A percentile compares a stretch with the other conserved stretches of the same genome.
phyloP scores from a whole-genome alignment of 2,797 vertebrate genomes.

The Myripristis murdjan region DNA sequence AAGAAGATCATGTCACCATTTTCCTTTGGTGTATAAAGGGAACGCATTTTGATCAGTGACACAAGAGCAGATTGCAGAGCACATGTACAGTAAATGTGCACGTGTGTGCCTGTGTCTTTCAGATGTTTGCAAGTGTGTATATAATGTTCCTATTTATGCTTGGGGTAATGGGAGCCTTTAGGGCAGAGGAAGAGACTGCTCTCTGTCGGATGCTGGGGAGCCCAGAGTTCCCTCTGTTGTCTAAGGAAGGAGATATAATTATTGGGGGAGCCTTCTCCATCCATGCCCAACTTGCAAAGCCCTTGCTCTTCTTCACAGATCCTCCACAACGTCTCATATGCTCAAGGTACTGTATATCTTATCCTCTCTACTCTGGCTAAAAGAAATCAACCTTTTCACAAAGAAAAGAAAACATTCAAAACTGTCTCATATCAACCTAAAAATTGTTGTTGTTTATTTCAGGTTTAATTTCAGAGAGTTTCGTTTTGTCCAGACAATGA shows the following conservation, averaged over 20 bases:
- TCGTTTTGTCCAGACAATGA: conserved; percentile 85
- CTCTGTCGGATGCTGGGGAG: conserved; percentile 76
- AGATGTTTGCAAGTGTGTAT: conserved; percentile 42
- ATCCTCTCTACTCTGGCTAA: conserved; percentile 30
- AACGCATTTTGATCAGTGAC: too few relatives aligned
- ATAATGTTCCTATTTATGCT: conserved; percentile 66
- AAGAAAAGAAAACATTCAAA: too few relatives aligned
- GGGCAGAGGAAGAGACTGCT: conserved; percentile 49
- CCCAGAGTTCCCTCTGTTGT: conserved; percentile 76
- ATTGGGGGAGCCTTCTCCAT: conserved; percentile 86
- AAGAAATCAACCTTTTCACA: background rate
- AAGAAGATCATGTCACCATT: too few relatives aligned
- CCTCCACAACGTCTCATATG: conserved; percentile 74
- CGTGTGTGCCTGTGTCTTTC: conserved; percentile 13
- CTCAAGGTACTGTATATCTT: conserved; percentile 71
- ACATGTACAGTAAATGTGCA: too few relatives aligned
- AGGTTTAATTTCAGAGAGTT: conserved; percentile 85
- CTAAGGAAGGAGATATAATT: conserved; percentile 78
- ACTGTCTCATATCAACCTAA: background rate
- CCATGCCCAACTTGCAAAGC: conserved; percentile 72
- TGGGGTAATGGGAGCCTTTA: conserved; percentile 51
- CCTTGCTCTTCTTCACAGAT: conserved; percentile 64
- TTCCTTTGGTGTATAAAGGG: too few relatives aligned
- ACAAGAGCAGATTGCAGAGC: too few relatives aligned
- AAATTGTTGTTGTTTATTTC: conserved; percentile 14